These are phyloP conservation scores for Aricia agestis DNA, from an alignment of 1,140 invertebrate species.

Conservation along the genomic window DNA sequence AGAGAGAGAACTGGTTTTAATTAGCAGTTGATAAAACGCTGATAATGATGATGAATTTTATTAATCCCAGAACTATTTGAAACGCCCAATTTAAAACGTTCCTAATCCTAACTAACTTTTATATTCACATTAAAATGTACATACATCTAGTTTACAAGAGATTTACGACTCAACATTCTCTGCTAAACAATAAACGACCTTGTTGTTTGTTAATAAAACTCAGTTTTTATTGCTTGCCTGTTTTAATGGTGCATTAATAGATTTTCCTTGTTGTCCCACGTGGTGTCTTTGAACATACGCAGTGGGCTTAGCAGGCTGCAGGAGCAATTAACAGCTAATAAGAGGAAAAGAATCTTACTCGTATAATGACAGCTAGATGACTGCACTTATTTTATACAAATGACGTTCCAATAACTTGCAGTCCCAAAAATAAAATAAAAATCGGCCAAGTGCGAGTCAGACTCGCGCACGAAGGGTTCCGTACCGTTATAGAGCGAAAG, in stretches of 20 bases:
- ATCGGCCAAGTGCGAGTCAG: too few relatives aligned
- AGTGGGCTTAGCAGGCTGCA: background rate
- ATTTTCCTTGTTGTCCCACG: background rate
- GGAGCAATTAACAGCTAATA: too few relatives aligned
- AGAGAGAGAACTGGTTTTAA: background rate
- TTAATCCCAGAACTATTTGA: background rate
- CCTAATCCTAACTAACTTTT: background rate
- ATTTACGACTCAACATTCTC: background rate
- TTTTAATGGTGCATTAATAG: constrained; percentile 3
- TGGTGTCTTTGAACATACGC: background rate
- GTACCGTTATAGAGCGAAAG: too few relatives aligned
- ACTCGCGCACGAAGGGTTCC: too few relatives aligned
- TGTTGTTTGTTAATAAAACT: background rate
- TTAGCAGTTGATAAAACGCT: background rate
- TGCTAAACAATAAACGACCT: constrained; percentile 6
- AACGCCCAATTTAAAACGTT: constrained; percentile 1
- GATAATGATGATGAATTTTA: background rate
- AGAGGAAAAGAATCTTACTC: too few relatives aligned
- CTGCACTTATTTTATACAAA: too few relatives aligned
- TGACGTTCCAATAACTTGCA: too few relatives aligned
- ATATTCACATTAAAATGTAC: constrained; percentile 11
- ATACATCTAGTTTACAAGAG: constrained; percentile 14
- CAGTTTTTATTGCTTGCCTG: background rate
- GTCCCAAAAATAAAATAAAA: too few relatives aligned
- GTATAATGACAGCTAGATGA: too few relatives aligned